phyloP scores from a whole-genome alignment of 2,888 invertebrate genomes.

The Neoitamus cyanurus region DNA sequence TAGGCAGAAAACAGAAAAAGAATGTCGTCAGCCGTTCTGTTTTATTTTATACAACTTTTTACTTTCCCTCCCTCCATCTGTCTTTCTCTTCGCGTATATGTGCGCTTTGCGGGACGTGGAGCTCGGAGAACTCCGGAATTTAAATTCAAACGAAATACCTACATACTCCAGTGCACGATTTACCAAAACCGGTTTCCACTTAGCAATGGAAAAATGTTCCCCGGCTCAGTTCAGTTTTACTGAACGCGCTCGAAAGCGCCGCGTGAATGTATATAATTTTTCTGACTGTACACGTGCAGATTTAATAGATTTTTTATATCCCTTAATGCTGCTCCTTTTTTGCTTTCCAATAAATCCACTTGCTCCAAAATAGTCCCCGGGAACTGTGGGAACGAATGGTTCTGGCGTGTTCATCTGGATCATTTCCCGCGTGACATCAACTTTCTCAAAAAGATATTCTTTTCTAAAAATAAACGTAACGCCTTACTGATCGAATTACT shows the following conservation, averaged over 20 bases:
- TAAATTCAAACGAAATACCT: slow-evolving; percentile 41
- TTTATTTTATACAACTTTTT: background rate
- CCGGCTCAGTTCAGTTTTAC: background rate
- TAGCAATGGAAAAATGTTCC: slow-evolving; percentile 19
- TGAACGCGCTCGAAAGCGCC: slow-evolving; percentile 5
- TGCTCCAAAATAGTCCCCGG: background rate
- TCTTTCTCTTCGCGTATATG: background rate
- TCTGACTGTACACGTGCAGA: slow-evolving; percentile 34
- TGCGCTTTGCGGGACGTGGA: background rate
- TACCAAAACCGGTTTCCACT: slow-evolving; percentile 37
- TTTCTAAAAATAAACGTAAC: background rate
- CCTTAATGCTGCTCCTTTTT: background rate
- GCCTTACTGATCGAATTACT: background rate
- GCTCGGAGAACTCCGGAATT: slow-evolving; percentile 18
- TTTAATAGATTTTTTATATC: slow-evolving; percentile 4
- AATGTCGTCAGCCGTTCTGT: slow-evolving; percentile 12
- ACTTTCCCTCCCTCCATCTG: background rate
- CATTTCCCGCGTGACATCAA: background rate
- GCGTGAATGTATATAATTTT: slow-evolving; percentile 1
- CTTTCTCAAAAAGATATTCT: background rate
- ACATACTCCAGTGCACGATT: slow-evolving; percentile 43
- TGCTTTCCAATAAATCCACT: background rate
- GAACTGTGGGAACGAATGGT: background rate
- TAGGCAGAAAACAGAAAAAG: background rate
- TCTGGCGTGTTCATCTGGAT: background rate